These are phyloP conservation scores for Ceratosolen solmsi DNA, from an alignment of 1,140 invertebrate species.

Conservation along the genomic window DNA sequence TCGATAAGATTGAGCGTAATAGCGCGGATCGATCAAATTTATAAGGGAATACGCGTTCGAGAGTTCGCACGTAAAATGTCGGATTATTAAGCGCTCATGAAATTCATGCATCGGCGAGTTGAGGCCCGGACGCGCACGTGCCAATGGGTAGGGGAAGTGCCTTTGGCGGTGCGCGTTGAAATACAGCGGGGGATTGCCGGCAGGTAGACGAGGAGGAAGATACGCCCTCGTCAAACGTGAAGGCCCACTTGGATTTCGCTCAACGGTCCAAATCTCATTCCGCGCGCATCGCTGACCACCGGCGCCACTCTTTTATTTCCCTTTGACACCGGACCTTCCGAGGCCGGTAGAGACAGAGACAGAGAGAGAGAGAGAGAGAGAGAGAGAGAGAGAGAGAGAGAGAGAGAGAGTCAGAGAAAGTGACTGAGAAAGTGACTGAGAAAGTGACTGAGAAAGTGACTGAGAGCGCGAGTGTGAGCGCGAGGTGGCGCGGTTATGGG, in stretches of 20 bases:
- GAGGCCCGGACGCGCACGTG: neutral
- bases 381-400: slow-evolving; percentile 3
- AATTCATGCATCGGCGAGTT: neutral
- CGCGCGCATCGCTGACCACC: neutral
- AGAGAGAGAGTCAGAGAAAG: neutral
- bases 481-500: no score
- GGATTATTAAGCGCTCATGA: neutral
- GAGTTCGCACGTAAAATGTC: neutral
- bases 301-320: neutral
- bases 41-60: neutral
- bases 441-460: no score
- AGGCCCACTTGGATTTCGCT: neutral
- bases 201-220: neutral
- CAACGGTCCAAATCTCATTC: neutral
- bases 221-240: neutral
- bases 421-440: no score
- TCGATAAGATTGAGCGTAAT: neutral
- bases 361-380: neutral
- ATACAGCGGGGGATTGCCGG: neutral
- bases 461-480: no score
- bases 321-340: neutral
- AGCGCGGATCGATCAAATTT: neutral
- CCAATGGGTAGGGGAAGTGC: neutral
- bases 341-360: neutral
- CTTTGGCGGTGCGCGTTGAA: neutral